Base-by-base conservation (phyloP, 2,888 invertebrate genomes). In the Xestia ashworthii region DNA sequence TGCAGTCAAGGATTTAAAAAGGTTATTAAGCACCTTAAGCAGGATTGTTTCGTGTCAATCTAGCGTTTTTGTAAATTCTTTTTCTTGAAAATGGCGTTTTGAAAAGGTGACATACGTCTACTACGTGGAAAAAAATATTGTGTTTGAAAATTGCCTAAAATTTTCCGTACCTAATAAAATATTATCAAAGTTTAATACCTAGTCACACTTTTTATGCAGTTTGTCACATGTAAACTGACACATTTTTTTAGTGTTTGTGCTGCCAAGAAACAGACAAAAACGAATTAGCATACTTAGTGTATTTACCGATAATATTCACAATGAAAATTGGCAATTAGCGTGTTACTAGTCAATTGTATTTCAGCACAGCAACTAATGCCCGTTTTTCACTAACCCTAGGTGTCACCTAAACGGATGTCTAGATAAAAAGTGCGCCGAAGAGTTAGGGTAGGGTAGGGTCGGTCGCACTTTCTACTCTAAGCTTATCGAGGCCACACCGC, bases 271-370 rank as follows among this genome's bases (percentile, higher is more conserved):
- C 4, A 65, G 2, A 50, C 3, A 41, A 5, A 67, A 4, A 46
- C 16, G 11, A 38, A 32, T 71, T 60, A n/a, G 32, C 25, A 62
- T 62, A 19, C 25, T n/a, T 53, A 53, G 25, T 19, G 12, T 55
- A 25, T 70, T 66, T 50, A 50, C 11, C 32, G 25, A 69, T 53
- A 53, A n/a, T 11, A 44, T 32, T 68, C 44, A 16, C 11, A 32
- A 22, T 19, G 5, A 14, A 22, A 53, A 53, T 22, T 55, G 73
- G 5, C 55, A 71, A 71, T 58, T 74, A 70, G n/a, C 58, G 16
- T 60, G 22, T 48, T 25, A 12, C 14, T 16, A 73, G n/a, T 5
- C 14, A 16, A 62, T 22, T 65, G 11, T n/a, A 19, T 58, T 58
- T 22, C 22, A 0, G n/a, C 55, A 55, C 9, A 53, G 16, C 32